These are phyloP conservation scores for Plemyria rubiginata DNA, from an alignment of 2,888 invertebrate genomes.

Conservation along the genomic window DNA sequence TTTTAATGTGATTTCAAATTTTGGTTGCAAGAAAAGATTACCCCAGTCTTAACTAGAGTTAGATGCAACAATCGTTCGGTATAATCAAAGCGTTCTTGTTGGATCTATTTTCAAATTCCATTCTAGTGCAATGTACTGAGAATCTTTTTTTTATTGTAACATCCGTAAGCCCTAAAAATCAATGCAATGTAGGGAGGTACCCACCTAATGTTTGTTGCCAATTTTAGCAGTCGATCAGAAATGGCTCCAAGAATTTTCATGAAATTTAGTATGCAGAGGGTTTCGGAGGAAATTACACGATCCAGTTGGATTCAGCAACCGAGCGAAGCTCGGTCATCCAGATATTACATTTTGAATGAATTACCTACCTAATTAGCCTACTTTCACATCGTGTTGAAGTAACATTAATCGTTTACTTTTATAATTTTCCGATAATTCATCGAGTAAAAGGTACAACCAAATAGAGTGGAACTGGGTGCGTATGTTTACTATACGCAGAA, in stretches of 20 bases:
- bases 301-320: no score
- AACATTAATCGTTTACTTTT: conserved; percentile 21
- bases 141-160: not conserved
- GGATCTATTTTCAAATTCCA: not conserved
- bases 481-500: conserved; percentile 17
- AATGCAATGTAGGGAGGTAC: no score
- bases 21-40: not conserved
- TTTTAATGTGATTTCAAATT: conserved; percentile 5
- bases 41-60: not conserved
- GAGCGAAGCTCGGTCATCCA: no score
- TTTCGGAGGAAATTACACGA: no score
- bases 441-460: conserved; percentile 6
- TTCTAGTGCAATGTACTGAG: not conserved
- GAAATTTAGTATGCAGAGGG: no score
- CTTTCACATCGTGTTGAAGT: conserved; percentile 14
- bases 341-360: no score
- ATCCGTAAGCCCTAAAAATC: no score
- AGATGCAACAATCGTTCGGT: not conserved
- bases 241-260: no score
- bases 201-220: no score
- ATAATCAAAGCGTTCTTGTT: no score
- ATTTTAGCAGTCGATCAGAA: no score
- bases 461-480: conserved; percentile 27
- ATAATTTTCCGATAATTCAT: conserved; percentile 18
- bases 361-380: no score